Base-by-base conservation (phyloP, 1,140 invertebrate species). In the Coelopa frigida region DNA sequence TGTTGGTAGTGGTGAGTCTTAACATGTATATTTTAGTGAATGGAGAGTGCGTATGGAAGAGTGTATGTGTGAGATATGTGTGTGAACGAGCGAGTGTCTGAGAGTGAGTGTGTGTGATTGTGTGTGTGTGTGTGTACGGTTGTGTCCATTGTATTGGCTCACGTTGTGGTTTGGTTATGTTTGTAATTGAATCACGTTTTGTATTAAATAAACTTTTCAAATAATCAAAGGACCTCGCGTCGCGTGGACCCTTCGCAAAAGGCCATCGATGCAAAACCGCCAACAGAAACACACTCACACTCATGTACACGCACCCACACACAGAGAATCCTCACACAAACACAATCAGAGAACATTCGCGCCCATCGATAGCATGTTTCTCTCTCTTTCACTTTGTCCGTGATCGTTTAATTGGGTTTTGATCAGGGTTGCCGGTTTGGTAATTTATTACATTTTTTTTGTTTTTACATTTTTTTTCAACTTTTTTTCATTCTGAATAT, bases 131-230 rank as follows among this genome's bases (percentile, higher is more conserved):
- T n/a, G n/a, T n/a, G n/a, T n/a, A n/a, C n/a, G n/a, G n/a, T n/a
- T n/a, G n/a, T n/a, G n/a, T n/a, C n/a, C n/a, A n/a, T n/a, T n/a
- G n/a, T n/a, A n/a, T n/a, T n/a, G n/a, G n/a, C n/a, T n/a, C n/a
- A n/a, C n/a, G n/a, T 36, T 59, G 62, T 62, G 59, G 58, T 54
- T 64, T 61, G 61, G 57, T 61, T 64, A 61, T 61, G 61, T 64
- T 64, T 61, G 61, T 64, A 64, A 64, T 64, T 64, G 61, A 64
- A 64, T 64, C 61, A 64, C 61, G 61, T 64, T 64, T 64, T 64
- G 61, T 64, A 64, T 64, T 64, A 64, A 64, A 64, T 64, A 64
- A 64, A 64, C 61, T 64, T 64, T 64, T 64, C 61, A 64, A 64
- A 64, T 64, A 64, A 64, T 64, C 61, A 57, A 64, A 64, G 20